Percentiles rank a stretch among this genome's conserved stretches.
Conservation (phyloP, 2,888 invertebrate species). For the Hipparchia sbordonii region DNA sequence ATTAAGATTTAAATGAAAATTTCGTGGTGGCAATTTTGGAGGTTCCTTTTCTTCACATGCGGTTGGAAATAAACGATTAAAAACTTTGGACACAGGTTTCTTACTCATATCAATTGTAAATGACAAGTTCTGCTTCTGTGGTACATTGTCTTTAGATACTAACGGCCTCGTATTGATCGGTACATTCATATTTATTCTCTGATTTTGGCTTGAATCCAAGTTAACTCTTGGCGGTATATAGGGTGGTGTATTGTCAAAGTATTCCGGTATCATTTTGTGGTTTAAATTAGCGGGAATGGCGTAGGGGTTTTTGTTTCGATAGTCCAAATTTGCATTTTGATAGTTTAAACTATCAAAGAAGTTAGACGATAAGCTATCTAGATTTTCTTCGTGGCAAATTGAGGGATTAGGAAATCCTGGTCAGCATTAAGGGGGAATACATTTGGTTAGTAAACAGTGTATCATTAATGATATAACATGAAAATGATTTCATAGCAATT, state of each 20-base stretch:
- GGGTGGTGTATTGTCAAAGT: conserved; percentile 57
- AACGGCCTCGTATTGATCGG: conserved; percentile 59
- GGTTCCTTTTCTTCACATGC: conserved; percentile 56
- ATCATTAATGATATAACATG: conserved; percentile 26
- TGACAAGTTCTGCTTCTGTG: conserved; percentile 58
- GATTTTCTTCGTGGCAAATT: conserved; percentile 63
- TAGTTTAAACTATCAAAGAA: conserved; percentile 76
- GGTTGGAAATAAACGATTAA: conserved; percentile 69
- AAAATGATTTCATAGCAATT: conserved; percentile 29
- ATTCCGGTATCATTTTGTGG: conserved; percentile 69
- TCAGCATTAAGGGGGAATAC: conserved; percentile 57
- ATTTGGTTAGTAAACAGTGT: conserved; percentile 36
- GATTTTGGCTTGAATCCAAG: conserved; percentile 39
- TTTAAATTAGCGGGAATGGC: conserved; percentile 79
- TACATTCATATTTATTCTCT: conserved; percentile 54
- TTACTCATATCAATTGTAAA: conserved; percentile 69
- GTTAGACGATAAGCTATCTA: conserved; percentile 73
- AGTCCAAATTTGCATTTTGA: conserved; percentile 61
- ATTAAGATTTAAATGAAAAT: conserved; percentile 69
- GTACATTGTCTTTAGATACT: conserved; percentile 65
- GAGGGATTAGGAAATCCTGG: conserved; percentile 63
- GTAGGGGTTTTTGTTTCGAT: conserved; percentile 76
- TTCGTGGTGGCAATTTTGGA: conserved; percentile 61
- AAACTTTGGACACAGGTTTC: conserved; percentile 70
- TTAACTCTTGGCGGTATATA: conserved; percentile 77